Base-by-base conservation (phyloP, 2,113 vertebrate genomes). In the Zootoca vivipara region DNA sequence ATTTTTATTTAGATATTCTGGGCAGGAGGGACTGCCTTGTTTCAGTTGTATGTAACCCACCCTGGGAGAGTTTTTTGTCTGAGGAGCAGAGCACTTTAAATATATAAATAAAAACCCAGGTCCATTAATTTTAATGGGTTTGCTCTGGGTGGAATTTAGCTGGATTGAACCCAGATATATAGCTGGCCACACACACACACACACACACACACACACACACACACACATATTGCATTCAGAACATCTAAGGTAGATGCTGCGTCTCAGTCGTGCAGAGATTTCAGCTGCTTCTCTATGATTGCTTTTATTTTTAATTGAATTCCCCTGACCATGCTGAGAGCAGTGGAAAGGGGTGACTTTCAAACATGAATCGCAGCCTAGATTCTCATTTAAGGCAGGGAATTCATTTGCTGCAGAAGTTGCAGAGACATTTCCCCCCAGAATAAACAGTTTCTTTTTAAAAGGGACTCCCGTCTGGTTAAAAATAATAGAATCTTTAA, bases 381-480 rank as follows among this genome's bases (percentile, higher is more conserved):
- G 42, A 46, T 74, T 85, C 88, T 74, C 83, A 85, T 85, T 85
- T 75, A 35, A 73, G 58, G 52, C 78, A 67, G 42, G 56, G 65
- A 81, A 74, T 62, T 35, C 38, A 22, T 46, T 52, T 28, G 87
- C 40, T 7, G 30, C 74, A n/a, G 52, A 89, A 89, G 82, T 80
- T 80, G 52, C n/a, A 75, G 7, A 46, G 80, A 35, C 40, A 88
- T 75, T 52, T 85, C 87, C n/a, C 90, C 8, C 67, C 85, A 56
- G 1, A 16, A 78, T 70, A 1, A 91, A 92, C 92, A 88, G 77
- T 0, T 40, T 26, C 89, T 85, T 85, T 69, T 74, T n/a, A 85
- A 52, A 92, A 82, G 62, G 65, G 87, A 92, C 89, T 87, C 93
- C 91, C 90, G 89, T 30, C 82, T 92, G 93, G 90, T 12, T 89